Base-by-base conservation (phyloP, 1,140 invertebrate genomes). In the Caenorhabditis briggsae region DNA sequence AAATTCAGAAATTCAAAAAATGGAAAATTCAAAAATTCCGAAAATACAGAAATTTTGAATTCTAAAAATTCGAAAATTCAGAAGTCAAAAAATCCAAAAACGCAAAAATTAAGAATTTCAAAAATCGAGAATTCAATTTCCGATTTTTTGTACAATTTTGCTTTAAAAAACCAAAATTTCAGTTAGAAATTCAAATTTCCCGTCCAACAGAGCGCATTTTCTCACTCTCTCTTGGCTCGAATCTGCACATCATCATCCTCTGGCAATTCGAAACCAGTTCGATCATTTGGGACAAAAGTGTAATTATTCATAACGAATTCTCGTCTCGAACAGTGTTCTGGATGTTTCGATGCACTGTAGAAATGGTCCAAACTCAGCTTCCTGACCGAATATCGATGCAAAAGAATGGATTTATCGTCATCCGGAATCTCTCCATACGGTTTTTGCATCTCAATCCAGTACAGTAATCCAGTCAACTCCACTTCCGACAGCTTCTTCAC, bases 281-380 rank as follows among this genome's bases (percentile, higher is more conserved):
- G 43, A 46, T 82, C 23, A 46, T 55, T n/a, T 2, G 85, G 78
- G 1, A 88, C 87, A 65, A 43, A 88, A 16, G 87, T 88, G 41
- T 88, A 65, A 86, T 88, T 88, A 53, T 70, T 65, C 86, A 88
- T 88, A 20, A 88, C 87, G 43, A 88, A 88, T n/a, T 74, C 82
- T n/a, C 85, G 23, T 9, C 20, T 23, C 14, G 82, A 48, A 11
- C 48, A 53, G 20, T 84, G 50, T 18, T 84, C 56, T 12, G 23
- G 82, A 48, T 48, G 41, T 46, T 88, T 88, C 9, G 88, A 88
- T 43, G 88, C 88, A 53, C 55, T 43, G 65, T 89, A 89, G 88
- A 89, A 89, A 25, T 89, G 86, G 65, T 89, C 88, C 25, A 88
- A 53, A 25, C 86, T 88, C 7, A 88, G 86, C 59, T 88, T 88